phyloP scores from a whole-genome alignment of 2,797 vertebrate species.

The Sebastes melanostomus region DNA sequence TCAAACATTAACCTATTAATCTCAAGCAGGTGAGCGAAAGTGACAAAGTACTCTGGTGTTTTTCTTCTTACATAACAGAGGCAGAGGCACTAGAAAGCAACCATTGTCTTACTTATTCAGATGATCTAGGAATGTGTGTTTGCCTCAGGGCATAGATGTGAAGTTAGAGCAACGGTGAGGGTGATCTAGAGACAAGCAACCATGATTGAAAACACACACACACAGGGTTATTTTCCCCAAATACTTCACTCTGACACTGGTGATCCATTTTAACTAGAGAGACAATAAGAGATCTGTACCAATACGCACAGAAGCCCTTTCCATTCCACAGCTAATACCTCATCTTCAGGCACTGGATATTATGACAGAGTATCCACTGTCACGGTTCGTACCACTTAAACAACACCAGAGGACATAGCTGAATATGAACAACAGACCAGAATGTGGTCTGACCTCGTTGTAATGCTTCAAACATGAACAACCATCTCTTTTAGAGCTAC shows the following conservation, averaged over 20 bases:
- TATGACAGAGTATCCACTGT: neutral
- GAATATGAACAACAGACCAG: neutral
- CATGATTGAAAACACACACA: constrained; percentile 52
- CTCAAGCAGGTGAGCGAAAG: constrained; percentile 11
- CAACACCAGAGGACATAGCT: neutral
- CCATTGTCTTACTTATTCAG: neutral
- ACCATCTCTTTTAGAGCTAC: neutral
- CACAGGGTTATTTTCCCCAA: neutral
- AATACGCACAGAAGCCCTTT: neutral
- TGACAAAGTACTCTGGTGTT: neutral
- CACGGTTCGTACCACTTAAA: neutral
- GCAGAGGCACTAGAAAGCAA: neutral
- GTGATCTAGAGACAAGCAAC: constrained; percentile 1
- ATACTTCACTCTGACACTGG: neutral
- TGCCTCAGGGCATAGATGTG: neutral
- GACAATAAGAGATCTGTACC: constrained; percentile 9
- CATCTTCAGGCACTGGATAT: neutral
- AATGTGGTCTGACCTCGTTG: neutral
- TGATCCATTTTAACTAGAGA: neutral
- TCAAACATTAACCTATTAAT: constrained; percentile 32
- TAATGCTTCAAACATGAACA: neutral
- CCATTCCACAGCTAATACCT: constrained; percentile 3
- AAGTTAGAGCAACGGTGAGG: constrained; percentile 42
- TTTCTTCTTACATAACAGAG: neutral
- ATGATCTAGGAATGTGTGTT: neutral